Conservation (phyloP, 2,113 vertebrate species). For the Halichoerus grypus region DNA sequence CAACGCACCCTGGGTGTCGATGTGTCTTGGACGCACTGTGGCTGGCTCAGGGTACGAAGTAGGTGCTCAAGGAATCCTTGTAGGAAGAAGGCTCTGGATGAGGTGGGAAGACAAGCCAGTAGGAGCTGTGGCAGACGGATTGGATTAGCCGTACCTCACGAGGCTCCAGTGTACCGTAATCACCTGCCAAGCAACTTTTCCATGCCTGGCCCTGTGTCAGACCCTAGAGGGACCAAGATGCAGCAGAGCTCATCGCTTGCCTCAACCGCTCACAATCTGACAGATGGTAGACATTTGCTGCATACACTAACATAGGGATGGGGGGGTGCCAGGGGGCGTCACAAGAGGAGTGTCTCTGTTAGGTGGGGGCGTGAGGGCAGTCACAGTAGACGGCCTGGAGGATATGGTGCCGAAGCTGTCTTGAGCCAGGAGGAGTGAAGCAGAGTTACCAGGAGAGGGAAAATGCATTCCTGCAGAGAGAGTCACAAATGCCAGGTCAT, state of each 20-base stretch:
- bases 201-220: neutral
- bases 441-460: neutral
- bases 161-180: neutral
- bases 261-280: neutral
- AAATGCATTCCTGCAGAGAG: neutral
- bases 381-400: neutral
- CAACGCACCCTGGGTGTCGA: neutral
- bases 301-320: neutral
- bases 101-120: neutral
- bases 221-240: neutral
- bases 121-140: neutral
- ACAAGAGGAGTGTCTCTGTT: neutral
- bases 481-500: neutral
- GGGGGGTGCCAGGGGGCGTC: no score
- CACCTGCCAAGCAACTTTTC: neutral
- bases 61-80: neutral
- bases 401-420: neutral
- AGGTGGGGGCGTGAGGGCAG: neutral
- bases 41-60: neutral
- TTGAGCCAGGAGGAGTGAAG: neutral
- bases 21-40: neutral
- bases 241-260: neutral
- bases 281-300: neutral
- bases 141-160: rapidly evolving
- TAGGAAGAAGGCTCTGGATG: neutral